Conservation (phyloP, 2,888 invertebrate genomes). For the Agonopterix arenella region DNA sequence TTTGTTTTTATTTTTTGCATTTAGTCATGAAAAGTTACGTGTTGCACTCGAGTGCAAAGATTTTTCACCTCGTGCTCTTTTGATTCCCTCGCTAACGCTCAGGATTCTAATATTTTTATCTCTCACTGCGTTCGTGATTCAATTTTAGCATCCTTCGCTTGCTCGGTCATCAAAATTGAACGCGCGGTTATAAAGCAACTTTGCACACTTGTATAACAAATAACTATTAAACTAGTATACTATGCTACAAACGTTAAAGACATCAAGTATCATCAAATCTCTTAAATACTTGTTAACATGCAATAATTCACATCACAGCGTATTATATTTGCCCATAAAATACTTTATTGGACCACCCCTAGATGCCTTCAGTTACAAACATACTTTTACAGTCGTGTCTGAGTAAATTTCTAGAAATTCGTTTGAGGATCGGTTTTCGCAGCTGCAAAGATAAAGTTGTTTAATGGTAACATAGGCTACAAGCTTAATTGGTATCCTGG, state of each 20-base stretch:
- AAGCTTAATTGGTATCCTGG: conserved; percentile 28
- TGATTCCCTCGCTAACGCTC: too few species aligned
- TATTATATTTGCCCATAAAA: conserved; percentile 29
- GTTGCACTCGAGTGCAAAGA: too few species aligned
- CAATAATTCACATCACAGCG: conserved; percentile 19
- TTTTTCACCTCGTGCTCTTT: too few species aligned
- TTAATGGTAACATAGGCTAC: conserved; percentile 21
- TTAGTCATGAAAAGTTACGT: too few species aligned
- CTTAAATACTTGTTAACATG: conserved; percentile 14
- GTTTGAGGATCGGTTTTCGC: not conserved
- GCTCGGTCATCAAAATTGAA: too few species aligned
- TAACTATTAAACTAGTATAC: not conserved
- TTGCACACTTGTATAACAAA: too few species aligned
- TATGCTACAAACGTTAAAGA: not conserved
- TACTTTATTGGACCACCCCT: conserved; percentile 30
- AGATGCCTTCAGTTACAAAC: conserved; percentile 13
- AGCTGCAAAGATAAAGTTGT: conserved; percentile 10
- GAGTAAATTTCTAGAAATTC: not conserved
- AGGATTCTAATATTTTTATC: too few species aligned
- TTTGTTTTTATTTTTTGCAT: too few species aligned
- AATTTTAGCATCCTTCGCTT: too few species aligned
- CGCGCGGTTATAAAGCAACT: too few species aligned
- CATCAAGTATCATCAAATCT: not conserved
- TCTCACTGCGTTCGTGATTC: too few species aligned
- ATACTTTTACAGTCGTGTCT: conserved; percentile 10